These are phyloP conservation scores for Eugnorisma glareosa DNA, from an alignment of 2,888 invertebrate species.

Conservation along the genomic window DNA sequence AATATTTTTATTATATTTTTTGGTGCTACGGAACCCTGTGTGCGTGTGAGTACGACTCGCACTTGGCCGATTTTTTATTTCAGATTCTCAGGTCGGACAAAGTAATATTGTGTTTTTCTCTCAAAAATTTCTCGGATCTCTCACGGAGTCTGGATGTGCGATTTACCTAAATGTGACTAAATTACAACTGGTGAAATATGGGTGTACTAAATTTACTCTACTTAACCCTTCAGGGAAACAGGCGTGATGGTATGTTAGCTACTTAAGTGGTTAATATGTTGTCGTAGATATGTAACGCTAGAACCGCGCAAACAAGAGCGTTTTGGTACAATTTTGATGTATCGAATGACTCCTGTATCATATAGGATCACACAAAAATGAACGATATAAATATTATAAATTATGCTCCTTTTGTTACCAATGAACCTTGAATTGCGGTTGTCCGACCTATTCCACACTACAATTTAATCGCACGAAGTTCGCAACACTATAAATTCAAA, in stretches of 20 bases:
- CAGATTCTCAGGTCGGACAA: neutral
- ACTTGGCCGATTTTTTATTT: too few relatives aligned
- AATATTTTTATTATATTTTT: too few relatives aligned
- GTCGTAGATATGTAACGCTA: neutral
- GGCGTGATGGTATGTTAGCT: neutral
- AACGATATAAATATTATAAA: too few relatives aligned
- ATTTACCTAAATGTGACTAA: neutral
- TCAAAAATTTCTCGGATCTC: too few relatives aligned
- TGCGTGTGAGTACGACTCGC: too few relatives aligned
- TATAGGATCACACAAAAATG: neutral
- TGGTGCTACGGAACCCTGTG: too few relatives aligned
- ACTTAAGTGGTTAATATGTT: too few relatives aligned
- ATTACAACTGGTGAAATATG: neutral
- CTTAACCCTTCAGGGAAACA: neutral
- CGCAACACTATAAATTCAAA: conserved; percentile 26
- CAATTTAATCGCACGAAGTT: conserved; percentile 29
- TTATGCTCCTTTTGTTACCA: conserved; percentile 13
- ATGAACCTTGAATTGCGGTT: conserved; percentile 35
- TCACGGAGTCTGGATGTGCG: too few relatives aligned
- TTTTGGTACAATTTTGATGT: neutral
- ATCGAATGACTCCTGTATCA: neutral
- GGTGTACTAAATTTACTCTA: neutral
- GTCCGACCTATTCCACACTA: conserved; percentile 3
- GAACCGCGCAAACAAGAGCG: neutral
- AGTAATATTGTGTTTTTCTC: neutral